A percentile compares a stretch with the other conserved stretches of the same genome.
Conservation (phyloP, 2,113 vertebrate species). For the Elaphurus davidianus region DNA sequence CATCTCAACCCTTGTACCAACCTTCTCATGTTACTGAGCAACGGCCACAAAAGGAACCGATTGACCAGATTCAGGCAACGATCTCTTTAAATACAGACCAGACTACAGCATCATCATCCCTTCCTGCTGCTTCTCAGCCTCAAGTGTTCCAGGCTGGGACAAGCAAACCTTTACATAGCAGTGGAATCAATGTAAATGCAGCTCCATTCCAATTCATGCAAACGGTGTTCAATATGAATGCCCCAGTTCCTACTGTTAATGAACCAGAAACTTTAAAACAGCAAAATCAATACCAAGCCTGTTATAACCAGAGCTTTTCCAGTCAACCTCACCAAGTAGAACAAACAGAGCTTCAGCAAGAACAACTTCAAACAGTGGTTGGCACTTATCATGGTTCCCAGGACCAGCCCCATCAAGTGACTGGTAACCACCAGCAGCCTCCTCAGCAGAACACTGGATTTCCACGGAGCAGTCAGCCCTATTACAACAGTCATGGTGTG, state of each 20-base stretch:
- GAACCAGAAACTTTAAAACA: conserved; percentile 94
- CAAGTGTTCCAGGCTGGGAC: conserved; percentile 95
- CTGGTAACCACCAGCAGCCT: conserved; percentile 89
- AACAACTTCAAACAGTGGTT: conserved; percentile 95
- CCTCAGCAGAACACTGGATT: conserved; percentile 91
- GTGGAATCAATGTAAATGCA: conserved; percentile 98
- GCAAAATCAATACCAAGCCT: conserved; percentile 91
- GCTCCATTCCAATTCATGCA: conserved; percentile 99
- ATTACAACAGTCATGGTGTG: conserved; percentile 92
- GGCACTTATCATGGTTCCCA: conserved; percentile 92
- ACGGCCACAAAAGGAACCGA: conserved; percentile 88
- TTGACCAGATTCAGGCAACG: conserved; percentile 94
- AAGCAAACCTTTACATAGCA: conserved; percentile 94
- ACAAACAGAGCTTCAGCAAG: conserved; percentile 94
- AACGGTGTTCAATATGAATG: conserved; percentile 98
- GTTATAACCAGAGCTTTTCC: conserved; percentile 92
- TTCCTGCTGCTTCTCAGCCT: conserved; percentile 92
- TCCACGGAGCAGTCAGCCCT: conserved; percentile 91
- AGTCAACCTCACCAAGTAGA: conserved; percentile 90
- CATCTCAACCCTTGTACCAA: conserved; percentile 91
- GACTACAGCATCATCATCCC: conserved; percentile 88
- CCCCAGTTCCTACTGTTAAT: conserved; percentile 93
- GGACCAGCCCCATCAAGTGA: conserved; percentile 89
- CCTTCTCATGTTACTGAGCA: conserved; percentile 91
- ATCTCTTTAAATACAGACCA: conserved; percentile 93